Evolutionary conservation across 2,888 invertebrate species (phyloP), one percentile per base, ranked within the genome.

Genomic region (Platypus cylindrus): DNA sequence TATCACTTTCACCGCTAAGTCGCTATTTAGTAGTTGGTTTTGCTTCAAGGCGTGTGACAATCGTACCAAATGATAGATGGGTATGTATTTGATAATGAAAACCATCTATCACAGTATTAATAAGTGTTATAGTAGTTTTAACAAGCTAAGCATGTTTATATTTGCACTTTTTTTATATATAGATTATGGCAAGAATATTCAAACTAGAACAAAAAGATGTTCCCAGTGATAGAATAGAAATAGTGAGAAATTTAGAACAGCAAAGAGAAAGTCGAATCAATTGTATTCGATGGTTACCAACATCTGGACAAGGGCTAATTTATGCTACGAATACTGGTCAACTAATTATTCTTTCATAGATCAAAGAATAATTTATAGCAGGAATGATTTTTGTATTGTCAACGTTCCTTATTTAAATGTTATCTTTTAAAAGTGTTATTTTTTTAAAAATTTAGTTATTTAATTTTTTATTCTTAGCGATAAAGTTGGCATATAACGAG

Each of bases 251-350:
- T 51, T 59, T 83, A 42, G 71, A 78, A 50, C 77, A 78, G 48
- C 70, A 65, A 45, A 69, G 73, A 62, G 71, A 72, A 45, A 50
- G 48, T 31, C 67, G 63, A 27, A 70, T 86, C 28, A 87, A 87
- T 65, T 85, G 85, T 50, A 78, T 85, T 33, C 69, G 82, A 34
- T 89, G 86, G 86, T 71, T 84, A 34, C 86, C 86, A 0, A 71
- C 73, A 29, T 74, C 84, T 1, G 87, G 87, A 0, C 82, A 85
- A 54, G 87, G 87, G 2, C 68, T 87, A 36, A 78, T 85, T 31
- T 87, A 84, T 59, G 86, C 84, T 14, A 87, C 86, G 46, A 87
- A 84, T 57, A 77, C 78, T 12, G 89, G 87, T 33, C 79, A 83
- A 52, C 68, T 89, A 43, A 75, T 75, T 52, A 71, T 82, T 49